These are phyloP conservation scores for Oryzias celebensis DNA, from an alignment of 2,113 vertebrate genomes.

Conservation along the genomic window DNA sequence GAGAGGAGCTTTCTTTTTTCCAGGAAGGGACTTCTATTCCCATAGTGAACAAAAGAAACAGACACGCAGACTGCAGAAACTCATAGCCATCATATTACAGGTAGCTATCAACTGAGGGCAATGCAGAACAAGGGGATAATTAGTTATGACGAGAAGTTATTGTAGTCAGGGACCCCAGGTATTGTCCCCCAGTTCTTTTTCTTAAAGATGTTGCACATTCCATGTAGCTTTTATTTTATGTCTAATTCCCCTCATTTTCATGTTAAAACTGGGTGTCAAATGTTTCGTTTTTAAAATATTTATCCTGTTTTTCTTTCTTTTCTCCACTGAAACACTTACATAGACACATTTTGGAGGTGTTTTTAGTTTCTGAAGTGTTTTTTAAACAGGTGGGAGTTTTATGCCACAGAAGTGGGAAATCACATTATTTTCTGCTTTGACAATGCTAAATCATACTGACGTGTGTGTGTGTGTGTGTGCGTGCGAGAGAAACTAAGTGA, in stretches of 20 bases:
- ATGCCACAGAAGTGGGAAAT: slow-evolving; percentile 66
- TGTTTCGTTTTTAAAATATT: slow-evolving; percentile 39
- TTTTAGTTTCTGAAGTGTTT: slow-evolving; percentile 26
- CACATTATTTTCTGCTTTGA: slow-evolving; percentile 63
- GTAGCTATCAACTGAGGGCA: slow-evolving; percentile 64
- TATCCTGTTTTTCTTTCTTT: slow-evolving; percentile 17
- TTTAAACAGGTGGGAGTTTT: slow-evolving; percentile 61
- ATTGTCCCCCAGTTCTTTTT: slow-evolving; percentile 44
- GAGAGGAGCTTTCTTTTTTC: neutral
- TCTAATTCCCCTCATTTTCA: slow-evolving; percentile 54
- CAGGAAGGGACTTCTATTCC: neutral
- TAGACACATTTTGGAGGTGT: slow-evolving; percentile 9
- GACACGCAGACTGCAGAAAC: slow-evolving; percentile 5
- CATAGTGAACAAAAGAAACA: slow-evolving; percentile 9
- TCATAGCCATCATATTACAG: slow-evolving; percentile 51
- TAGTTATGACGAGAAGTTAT: slow-evolving; percentile 77
- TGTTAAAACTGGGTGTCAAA: slow-evolving; percentile 63
- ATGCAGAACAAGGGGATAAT: slow-evolving; percentile 72
- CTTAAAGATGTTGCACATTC: slow-evolving; percentile 13
- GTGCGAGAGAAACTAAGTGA: slow-evolving; percentile 5
- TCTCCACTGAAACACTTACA: slow-evolving; percentile 28
- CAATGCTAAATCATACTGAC: slow-evolving; percentile 41
- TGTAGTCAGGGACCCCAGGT: slow-evolving; percentile 75
- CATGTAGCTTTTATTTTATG: slow-evolving; percentile 36
- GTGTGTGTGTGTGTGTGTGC: slow-evolving; percentile 8